These are phyloP conservation scores for Lagopus leucura DNA, from an alignment of 2,113 vertebrate genomes.

Conservation along the genomic window DNA sequence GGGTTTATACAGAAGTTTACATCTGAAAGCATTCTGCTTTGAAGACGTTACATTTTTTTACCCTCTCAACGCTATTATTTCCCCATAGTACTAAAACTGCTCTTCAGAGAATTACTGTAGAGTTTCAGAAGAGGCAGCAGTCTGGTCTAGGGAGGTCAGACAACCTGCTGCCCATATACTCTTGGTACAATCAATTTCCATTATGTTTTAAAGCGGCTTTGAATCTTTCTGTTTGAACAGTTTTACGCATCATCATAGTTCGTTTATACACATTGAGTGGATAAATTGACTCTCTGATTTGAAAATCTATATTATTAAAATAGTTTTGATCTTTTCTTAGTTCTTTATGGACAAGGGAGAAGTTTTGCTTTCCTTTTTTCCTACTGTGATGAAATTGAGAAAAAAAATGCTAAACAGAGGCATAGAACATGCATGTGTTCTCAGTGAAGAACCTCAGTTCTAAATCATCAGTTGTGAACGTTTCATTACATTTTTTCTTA, in stretches of 20 bases:
- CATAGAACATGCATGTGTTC: accelerated
- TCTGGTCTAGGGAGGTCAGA: not conserved
- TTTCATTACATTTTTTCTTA: not conserved
- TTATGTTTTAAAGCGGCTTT: not conserved
- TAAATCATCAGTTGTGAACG: not conserved
- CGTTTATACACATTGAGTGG: not conserved
- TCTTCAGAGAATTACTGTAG: not conserved
- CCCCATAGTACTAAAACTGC: not conserved
- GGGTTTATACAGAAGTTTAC: not conserved
- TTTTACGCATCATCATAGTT: not conserved
- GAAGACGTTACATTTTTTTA: not conserved
- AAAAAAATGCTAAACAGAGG: not conserved
- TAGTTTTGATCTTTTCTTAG: not conserved
- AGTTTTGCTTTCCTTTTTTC: not conserved
- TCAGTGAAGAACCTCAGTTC: not conserved
- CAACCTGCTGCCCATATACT: not conserved
- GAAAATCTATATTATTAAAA: not conserved
- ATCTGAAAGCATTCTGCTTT: not conserved
- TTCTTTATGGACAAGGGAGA: not conserved
- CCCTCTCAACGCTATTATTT: not conserved
- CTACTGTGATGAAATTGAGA: not conserved
- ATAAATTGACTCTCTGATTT: not conserved
- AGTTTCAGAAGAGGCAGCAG: not conserved
- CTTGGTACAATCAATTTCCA: not conserved
- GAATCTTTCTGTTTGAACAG: not conserved